Percentiles rank a stretch among this genome's conserved stretches.
Conservation (phyloP, 2,797 vertebrate species). For the Platalea minor region DNA sequence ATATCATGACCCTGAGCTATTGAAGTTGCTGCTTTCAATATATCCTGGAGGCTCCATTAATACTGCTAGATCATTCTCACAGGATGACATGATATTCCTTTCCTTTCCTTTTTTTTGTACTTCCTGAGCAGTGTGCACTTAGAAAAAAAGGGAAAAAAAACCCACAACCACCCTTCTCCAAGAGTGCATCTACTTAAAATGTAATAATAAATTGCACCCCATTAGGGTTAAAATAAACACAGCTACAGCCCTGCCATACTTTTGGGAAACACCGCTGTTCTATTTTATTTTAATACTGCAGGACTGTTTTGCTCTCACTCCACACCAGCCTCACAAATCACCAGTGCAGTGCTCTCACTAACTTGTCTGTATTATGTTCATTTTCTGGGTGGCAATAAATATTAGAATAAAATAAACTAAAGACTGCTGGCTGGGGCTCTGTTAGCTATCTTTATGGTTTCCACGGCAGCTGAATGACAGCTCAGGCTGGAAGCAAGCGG, state of each 20-base stretch:
- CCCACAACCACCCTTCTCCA: background rate
- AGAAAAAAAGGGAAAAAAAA: background rate
- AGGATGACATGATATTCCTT: conserved; percentile 37
- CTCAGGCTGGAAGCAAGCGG: conserved; percentile 74
- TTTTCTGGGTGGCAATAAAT: conserved; percentile 86
- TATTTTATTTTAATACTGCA: conserved; percentile 68
- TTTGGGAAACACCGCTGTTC: conserved; percentile 65
- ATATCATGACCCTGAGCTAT: conserved; percentile 69
- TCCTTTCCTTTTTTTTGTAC: background rate
- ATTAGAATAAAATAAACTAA: conserved; percentile 84
- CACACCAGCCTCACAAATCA: conserved; percentile 72
- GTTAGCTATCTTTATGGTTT: conserved; percentile 82
- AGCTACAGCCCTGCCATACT: conserved; percentile 61
- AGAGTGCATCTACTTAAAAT: conserved; percentile 30
- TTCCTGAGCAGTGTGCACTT: background rate
- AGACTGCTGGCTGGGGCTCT: conserved; percentile 80
- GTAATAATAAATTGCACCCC: conserved; percentile 50
- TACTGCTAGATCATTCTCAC: conserved; percentile 18
- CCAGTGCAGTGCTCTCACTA: conserved; percentile 66
- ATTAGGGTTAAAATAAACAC: conserved; percentile 62
- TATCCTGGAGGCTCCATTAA: conserved; percentile 36
- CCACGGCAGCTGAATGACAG: conserved; percentile 86
- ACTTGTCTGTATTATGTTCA: conserved; percentile 80
- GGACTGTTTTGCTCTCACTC: conserved; percentile 72
- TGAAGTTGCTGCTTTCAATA: conserved; percentile 67